Percentiles rank a stretch among this genome's conserved stretches.
Evolutionary conservation across 2,797 vertebrate genomes (phyloP).

Genomic region (Parauchenoglanis punctatus): DNA sequence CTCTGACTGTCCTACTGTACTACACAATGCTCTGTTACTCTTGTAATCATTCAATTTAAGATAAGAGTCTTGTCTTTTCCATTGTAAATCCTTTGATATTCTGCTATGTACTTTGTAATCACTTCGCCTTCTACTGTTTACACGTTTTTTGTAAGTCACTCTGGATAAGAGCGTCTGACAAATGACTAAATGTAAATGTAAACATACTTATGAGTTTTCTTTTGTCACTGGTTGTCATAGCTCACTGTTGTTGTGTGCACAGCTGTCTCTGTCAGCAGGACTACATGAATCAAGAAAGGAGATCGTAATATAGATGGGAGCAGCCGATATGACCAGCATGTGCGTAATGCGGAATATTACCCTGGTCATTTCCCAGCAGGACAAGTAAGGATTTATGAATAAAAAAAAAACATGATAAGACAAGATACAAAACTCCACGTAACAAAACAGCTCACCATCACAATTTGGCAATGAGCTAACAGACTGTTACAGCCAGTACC

Average conservation of each 20-base stretch:
- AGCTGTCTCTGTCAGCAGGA: slow-evolving; percentile 36
- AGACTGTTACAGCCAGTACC: neutral
- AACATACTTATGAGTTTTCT: slow-evolving; percentile 14
- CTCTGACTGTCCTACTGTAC: neutral
- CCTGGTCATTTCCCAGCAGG: slow-evolving; percentile 24
- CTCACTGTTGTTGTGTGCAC: slow-evolving; percentile 39
- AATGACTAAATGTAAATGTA: slow-evolving; percentile 30
- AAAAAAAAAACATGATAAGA: neutral
- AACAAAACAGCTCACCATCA: neutral
- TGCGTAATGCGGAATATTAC: slow-evolving; percentile 32
- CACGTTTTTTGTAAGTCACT: slow-evolving; percentile 17
- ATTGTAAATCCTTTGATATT: slow-evolving; percentile 11
- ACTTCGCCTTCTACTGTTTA: slow-evolving; percentile 2
- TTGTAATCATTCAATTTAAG: neutral
- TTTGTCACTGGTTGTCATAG: slow-evolving; percentile 29
- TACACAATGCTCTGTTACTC: neutral
- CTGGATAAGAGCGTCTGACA: slow-evolving; percentile 6
- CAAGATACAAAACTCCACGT: neutral
- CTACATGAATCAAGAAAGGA: slow-evolving; percentile 25
- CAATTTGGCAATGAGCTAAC: slow-evolving; percentile 6
- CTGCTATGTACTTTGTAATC: slow-evolving; percentile 18
- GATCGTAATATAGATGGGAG: slow-evolving; percentile 39
- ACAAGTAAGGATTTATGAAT: neutral
- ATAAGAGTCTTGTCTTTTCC: slow-evolving; percentile 2
- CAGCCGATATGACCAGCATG: slow-evolving; percentile 22